Percentiles rank a stretch among this genome's conserved stretches.
phyloP scores from a whole-genome alignment of 2,113 vertebrate genomes.

The Brachionichthys hirsutus region DNA sequence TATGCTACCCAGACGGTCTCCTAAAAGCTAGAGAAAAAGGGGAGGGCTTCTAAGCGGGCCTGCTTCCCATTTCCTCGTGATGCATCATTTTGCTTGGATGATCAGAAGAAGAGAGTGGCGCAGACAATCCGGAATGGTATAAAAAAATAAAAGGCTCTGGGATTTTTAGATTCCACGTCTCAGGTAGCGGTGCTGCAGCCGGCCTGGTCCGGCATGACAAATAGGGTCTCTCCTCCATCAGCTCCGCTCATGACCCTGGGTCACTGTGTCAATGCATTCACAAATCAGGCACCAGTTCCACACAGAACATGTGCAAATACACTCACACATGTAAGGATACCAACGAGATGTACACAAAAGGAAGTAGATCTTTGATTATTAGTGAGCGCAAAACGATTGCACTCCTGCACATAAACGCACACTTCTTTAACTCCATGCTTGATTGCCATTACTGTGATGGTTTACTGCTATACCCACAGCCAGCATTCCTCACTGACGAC shows the following conservation, averaged over 20 bases:
- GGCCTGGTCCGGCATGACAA: constrained; percentile 43
- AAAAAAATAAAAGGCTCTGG: constrained; percentile 33
- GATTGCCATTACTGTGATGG: constrained; percentile 62
- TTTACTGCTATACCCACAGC: constrained; percentile 53
- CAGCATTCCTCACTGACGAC: constrained; percentile 67
- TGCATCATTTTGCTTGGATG: constrained; percentile 52
- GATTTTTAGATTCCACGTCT: constrained; percentile 46
- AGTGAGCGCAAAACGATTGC: constrained; percentile 26
- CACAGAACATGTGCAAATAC: constrained; percentile 59
- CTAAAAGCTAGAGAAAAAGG: not conserved
- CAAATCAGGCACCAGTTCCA: constrained; percentile 64
- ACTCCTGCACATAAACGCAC: not conserved
- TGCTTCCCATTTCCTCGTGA: constrained; percentile 59
- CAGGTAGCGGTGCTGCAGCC: constrained; percentile 37
- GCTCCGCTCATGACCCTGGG: constrained; percentile 62
- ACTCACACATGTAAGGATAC: constrained; percentile 23
- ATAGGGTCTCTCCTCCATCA: constrained; percentile 48
- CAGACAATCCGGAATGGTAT: constrained; percentile 46
- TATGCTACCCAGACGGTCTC: constrained; percentile 61
- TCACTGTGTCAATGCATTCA: constrained; percentile 67
- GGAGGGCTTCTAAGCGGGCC: constrained; percentile 14
- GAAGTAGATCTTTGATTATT: constrained; percentile 34
- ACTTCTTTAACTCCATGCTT: constrained; percentile 34
- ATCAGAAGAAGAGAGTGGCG: constrained; percentile 20
- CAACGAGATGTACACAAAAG: constrained; percentile 53